Evolutionary conservation across 2,888 invertebrate genomes (phyloP), one percentile per base, ranked within the genome.

Genomic region (Dichetophora obliterata): DNA sequence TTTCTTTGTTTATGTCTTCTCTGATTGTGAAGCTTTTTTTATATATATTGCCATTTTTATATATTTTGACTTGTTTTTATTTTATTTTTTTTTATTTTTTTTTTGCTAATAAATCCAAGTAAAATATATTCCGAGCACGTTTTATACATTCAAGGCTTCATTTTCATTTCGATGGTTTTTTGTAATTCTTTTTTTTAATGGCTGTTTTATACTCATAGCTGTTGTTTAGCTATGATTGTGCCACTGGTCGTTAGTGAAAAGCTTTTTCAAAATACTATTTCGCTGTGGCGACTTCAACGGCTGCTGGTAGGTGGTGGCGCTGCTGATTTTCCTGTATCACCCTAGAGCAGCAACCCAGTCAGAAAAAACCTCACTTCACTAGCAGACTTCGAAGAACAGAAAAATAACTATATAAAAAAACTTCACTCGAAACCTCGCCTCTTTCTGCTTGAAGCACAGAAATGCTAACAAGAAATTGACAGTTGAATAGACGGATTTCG

Each of bases 401-500:
- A 31, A 16, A 65, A 34, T 54, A 31, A 31, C n/a, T n/a, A n/a
- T 4, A 31, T 6, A 65, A 65, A 11, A 65, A 34, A 65, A 27
- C 22, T 14, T n/a, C 31, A 11, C 43, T 43, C 14, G 22, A 31
- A 63, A 63, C 22, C 6, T 9, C 31, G 34, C 34, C 34, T 63
- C 27, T n/a, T 19, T 31, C 16, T 37, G 31, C 31, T 19, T 54
- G 54, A 54, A 22, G 54, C 54, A 34, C 48, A 50, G 75, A 57
- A 80, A 79, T 78, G 74, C 77, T 78, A 83, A 80, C 81, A 81
- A 77, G 81, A 83, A 82, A 82, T 83, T 83, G 85, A 84, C 85
- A 85, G 82, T 74, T 84, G 80, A 82, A 83, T 80, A 70, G 81
- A 76, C 77, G 77, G 77, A 74, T 79, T 77, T 76, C 73, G 73